These are phyloP conservation scores for Hipparchia sbordonii DNA, from an alignment of 2,888 invertebrate genomes.

Conservation along the genomic window DNA sequence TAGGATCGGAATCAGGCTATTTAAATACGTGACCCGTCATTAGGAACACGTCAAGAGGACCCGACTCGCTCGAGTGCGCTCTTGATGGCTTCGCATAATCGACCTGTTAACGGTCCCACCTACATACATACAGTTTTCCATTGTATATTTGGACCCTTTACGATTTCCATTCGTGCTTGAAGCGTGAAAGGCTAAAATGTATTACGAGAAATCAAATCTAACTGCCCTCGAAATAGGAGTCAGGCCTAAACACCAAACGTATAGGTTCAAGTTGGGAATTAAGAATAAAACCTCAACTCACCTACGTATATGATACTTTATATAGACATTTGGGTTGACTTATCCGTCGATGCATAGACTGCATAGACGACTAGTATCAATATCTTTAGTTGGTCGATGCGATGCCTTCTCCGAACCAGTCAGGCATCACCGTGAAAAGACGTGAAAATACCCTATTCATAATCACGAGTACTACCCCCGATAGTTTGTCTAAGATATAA, in stretches of 20 bases:
- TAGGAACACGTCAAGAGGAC: constrained; percentile 59
- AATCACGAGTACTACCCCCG: too few relatives aligned
- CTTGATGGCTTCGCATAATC: constrained; percentile 74
- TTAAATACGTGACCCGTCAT: constrained; percentile 80
- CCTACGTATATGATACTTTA: too few relatives aligned
- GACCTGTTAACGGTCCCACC: constrained; percentile 70
- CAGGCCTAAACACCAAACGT: neutral
- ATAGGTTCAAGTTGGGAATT: too few relatives aligned
- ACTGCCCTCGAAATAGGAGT: neutral
- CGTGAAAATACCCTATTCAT: too few relatives aligned
- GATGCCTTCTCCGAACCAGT: too few relatives aligned
- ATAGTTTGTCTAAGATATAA: too few relatives aligned
- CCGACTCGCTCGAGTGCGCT: constrained; percentile 59
- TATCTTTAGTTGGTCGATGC: too few relatives aligned
- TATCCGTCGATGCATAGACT: too few relatives aligned
- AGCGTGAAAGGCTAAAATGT: constrained; percentile 13
- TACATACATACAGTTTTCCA: constrained; percentile 37
- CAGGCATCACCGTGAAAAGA: too few relatives aligned
- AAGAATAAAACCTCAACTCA: too few relatives aligned
- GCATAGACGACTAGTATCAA: neutral
- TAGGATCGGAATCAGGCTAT: constrained; percentile 69
- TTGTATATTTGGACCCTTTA: constrained; percentile 34
- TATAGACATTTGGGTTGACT: too few relatives aligned
- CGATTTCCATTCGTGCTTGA: constrained; percentile 18
- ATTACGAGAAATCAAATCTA: neutral